Evolutionary conservation across 2,888 invertebrate genomes (phyloP), one percentile per base, ranked within the genome.

Genomic region (Nesidiocoris tenuis): DNA sequence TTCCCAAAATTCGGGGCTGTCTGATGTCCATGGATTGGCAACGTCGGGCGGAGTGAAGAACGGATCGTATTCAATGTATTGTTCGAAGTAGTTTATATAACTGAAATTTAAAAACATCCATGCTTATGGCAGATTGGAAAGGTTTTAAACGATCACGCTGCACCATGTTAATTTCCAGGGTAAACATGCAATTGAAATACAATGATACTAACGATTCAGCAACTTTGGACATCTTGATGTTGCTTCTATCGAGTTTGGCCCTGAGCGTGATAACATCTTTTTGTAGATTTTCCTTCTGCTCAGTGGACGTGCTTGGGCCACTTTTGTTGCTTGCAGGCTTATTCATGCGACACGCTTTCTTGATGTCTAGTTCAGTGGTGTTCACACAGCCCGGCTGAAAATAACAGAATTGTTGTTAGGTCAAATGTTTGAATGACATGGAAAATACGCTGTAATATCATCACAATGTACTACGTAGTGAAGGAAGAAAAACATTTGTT

Each of bases 341-440:
- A 79, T 87, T 86, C 83, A 86, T 86, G 23, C 92, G 88, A 78
- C 92, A 97, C 64, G 96, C 90, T 86, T 99, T 99, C 84, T 95
- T 96, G 61, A 98, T 97, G 84, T 99, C 99, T 83, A 98, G 89
- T 84, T 99, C 98, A 0, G 98, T 98, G 0, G 98, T 98, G 85
- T 98, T 99, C 54, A 99, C 97, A 85, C 97, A 98, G 74, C 98
- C 98, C 7, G 99, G 98, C 94, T 95, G 83, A 23, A 25, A 21
- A n/a, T 21, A 57, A 21, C 7, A 64, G 16, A 39, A 39, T n/a
- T n/a, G n/a, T n/a, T n/a, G n/a, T n/a, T n/a, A n/a, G n/a, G n/a
- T n/a, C n/a, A n/a, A n/a, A n/a, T n/a, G n/a, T n/a, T n/a, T n/a
- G n/a, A n/a, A n/a, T n/a, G n/a, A n/a, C n/a, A n/a, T n/a, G n/a